Evolutionary conservation across 92 coral and sea anemone genomes (phyloP).

Genomic region (Muricea muricata): DNA sequence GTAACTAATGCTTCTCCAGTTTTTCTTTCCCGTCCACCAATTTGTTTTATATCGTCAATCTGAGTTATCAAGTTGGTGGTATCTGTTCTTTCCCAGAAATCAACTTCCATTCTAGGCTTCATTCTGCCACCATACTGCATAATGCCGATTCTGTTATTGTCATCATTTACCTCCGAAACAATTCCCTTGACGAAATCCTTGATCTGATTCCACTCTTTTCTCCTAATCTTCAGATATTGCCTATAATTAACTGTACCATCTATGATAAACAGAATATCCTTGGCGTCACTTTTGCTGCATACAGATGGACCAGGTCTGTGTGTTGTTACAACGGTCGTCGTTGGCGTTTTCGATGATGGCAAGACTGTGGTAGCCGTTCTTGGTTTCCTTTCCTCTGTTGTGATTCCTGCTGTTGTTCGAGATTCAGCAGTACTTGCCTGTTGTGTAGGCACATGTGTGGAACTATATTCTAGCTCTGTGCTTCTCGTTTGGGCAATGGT

Average conservation of each 20-base stretch:
- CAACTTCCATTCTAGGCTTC: slow-evolving; percentile 21
- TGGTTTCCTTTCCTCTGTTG: background rate
- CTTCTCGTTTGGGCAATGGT: background rate
- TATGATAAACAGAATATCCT: slow-evolving; percentile 22
- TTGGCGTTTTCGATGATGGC: slow-evolving; percentile 18
- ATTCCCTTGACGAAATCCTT: slow-evolving; percentile 8
- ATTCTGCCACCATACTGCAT: slow-evolving; percentile 23
- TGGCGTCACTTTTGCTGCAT: slow-evolving; percentile 1
- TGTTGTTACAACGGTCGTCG: background rate
- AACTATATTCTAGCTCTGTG: background rate
- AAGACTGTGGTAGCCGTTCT: background rate
- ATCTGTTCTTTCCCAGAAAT: background rate
- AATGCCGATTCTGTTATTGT: slow-evolving; percentile 19
- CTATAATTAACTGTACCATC: slow-evolving; percentile 5
- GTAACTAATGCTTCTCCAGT: slow-evolving; percentile 14
- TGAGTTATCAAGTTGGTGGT: background rate
- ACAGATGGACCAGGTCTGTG: background rate
- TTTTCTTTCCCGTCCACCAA: background rate
- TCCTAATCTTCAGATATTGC: background rate
- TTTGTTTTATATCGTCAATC: slow-evolving; percentile 6
- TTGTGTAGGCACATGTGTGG: background rate
- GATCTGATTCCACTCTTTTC: background rate
- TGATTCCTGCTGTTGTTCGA: background rate
- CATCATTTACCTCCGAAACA: slow-evolving; percentile 3
- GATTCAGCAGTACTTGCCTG: background rate